A percentile compares a stretch with the other conserved stretches of the same genome.
These are phyloP conservation scores for Corapipo altera DNA, from an alignment of 2,113 vertebrate genomes.

Conservation along the genomic window DNA sequence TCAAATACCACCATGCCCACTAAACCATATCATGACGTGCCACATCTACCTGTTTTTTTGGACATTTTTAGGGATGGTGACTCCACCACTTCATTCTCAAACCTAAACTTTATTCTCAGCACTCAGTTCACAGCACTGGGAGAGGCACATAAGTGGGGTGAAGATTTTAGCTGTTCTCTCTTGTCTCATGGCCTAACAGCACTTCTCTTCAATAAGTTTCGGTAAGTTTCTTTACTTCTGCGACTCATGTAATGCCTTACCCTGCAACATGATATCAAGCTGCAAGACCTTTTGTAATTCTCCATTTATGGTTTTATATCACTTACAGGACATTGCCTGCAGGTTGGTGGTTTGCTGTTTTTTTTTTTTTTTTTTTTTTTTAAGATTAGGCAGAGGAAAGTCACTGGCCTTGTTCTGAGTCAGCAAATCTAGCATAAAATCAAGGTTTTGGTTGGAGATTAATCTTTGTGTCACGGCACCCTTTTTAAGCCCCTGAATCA, in stretches of 20 bases:
- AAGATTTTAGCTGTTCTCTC: not conserved
- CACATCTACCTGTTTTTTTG: accelerated
- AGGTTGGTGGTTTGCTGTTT: not conserved
- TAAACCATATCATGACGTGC: not conserved
- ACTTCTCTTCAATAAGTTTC: not conserved
- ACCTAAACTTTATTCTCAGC: not conserved
- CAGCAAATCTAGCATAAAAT: not conserved
- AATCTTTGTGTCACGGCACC: not conserved
- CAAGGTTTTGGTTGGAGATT: not conserved
- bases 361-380: not conserved
- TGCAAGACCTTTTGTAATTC: not conserved
- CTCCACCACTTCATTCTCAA: not conserved
- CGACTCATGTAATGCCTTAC: not conserved
- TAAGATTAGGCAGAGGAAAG: not conserved
- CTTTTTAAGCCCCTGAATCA: not conserved
- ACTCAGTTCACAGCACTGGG: not conserved
- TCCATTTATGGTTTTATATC: not conserved
- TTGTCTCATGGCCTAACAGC: not conserved
- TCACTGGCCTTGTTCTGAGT: not conserved
- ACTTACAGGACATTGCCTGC: not conserved
- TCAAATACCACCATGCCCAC: not conserved
- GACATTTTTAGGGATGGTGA: not conserved
- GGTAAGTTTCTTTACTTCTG: not conserved
- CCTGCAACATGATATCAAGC: not conserved
- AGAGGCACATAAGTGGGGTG: not conserved